Evolutionary conservation across 2,797 vertebrate species (phyloP).

Genomic region (Melanotaenia nigrans): DNA sequence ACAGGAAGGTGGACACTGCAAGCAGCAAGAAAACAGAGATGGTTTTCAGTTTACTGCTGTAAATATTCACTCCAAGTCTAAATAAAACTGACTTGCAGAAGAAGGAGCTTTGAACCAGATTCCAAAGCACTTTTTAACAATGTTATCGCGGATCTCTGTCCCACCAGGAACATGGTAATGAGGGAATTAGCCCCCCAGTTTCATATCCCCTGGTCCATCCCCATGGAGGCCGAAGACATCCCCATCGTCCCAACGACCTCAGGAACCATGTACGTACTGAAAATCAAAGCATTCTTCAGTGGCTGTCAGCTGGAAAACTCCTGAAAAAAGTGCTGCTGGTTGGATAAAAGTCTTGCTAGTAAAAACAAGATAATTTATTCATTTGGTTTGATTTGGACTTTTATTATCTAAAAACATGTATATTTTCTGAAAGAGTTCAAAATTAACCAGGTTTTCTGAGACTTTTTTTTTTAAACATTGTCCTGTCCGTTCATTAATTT

Average conservation of each 20-base stretch:
- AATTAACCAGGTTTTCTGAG: neutral
- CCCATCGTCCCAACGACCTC: constrained; percentile 98
- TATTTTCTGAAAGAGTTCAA: neutral
- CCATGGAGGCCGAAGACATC: constrained; percentile 97
- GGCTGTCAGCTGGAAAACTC: neutral
- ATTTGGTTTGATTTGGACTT: neutral
- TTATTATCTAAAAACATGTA: neutral
- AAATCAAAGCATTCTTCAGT: neutral
- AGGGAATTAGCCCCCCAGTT: constrained; percentile 96
- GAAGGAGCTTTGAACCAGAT: neutral
- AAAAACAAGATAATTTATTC: neutral
- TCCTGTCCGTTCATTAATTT: neutral
- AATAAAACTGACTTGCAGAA: neutral
- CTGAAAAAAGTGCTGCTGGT: neutral
- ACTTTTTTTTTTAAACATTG: neutral
- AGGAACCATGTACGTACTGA: constrained; percentile 91
- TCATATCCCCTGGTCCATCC: constrained; percentile 98
- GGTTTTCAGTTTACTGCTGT: neutral
- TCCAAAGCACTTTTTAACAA: neutral
- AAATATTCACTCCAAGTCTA: neutral
- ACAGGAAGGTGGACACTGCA: neutral
- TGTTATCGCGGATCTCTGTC: neutral
- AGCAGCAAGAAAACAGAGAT: neutral
- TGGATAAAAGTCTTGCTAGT: neutral
- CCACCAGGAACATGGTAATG: constrained; percentile 96